Conservation (phyloP, 2,797 vertebrate genomes). For the Smutsia gigantea region DNA sequence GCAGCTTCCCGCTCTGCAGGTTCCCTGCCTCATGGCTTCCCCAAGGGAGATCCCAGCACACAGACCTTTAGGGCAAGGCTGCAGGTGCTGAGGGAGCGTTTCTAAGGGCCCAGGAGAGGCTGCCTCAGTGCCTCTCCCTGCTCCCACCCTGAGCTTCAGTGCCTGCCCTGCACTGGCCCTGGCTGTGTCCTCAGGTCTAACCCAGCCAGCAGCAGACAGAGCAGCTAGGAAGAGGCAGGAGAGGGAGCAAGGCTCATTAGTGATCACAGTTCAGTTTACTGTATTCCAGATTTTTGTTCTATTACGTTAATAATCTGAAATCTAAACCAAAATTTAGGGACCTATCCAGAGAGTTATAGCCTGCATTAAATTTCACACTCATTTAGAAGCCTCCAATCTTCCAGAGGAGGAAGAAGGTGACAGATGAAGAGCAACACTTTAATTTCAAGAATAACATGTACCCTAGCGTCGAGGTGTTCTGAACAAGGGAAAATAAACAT, state of each 20-base stretch:
- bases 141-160: background rate
- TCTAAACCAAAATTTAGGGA: conserved; percentile 21
- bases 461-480: background rate
- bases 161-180: background rate
- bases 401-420: conserved; percentile 49
- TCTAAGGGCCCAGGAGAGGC: background rate
- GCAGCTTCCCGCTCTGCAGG: background rate
- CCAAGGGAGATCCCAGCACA: background rate
- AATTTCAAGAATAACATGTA: conserved; percentile 32
- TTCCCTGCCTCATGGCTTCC: background rate
- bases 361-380: conserved; percentile 54
- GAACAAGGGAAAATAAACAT: conserved; percentile 44
- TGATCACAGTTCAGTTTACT: background rate
- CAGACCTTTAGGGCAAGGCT: no score
- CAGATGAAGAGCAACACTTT: conserved; percentile 37
- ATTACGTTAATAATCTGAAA: conserved; percentile 31
- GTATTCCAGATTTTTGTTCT: background rate
- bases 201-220: background rate
- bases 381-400: conserved; percentile 33
- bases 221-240: background rate
- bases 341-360: conserved; percentile 11
- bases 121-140: background rate
- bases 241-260: background rate
- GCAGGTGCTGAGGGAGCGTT: background rate
- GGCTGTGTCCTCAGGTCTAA: background rate